Evolutionary conservation across 2,888 invertebrate genomes (phyloP).

Genomic region (Antheraea yamamai): DNA sequence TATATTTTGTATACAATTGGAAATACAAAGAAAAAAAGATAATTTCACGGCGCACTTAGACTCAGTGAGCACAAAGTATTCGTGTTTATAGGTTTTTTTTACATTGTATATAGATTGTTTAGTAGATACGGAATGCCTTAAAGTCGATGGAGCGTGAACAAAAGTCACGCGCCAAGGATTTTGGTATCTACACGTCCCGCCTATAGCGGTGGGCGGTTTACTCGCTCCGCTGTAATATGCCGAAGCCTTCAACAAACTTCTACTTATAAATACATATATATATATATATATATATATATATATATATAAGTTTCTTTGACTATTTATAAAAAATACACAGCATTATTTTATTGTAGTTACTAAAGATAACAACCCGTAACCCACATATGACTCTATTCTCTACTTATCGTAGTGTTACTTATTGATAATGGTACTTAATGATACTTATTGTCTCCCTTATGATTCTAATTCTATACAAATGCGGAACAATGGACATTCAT

Average conservation of each 20-base stretch:
- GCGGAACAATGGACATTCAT: background rate
- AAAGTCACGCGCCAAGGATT: conserved; percentile 76
- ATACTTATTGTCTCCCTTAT: background rate
- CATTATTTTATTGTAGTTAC: background rate
- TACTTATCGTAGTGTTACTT: background rate
- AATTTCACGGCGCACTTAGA: conserved; percentile 29
- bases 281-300: no score
- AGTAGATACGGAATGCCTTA: conserved; percentile 67
- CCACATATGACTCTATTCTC: background rate
- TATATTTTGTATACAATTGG: conserved; percentile 14
- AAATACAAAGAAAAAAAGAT: conserved; percentile 18
- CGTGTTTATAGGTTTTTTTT: conserved; percentile 50
- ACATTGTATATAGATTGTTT: conserved; percentile 60
- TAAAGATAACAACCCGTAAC: background rate
- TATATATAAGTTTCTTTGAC: background rate
- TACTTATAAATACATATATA: conserved; percentile 15
- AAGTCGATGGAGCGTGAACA: conserved; percentile 70
- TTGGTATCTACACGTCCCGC: conserved; percentile 62
- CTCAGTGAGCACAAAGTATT: conserved; percentile 40
- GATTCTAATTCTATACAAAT: background rate
- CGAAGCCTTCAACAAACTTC: conserved; percentile 25
- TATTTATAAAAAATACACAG: background rate
- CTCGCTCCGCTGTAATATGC: conserved; percentile 34
- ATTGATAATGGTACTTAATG: no score
- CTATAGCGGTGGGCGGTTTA: conserved; percentile 37